Base-by-base conservation (phyloP, 1,140 invertebrate species). In the Phenacoccus solenopsis region DNA sequence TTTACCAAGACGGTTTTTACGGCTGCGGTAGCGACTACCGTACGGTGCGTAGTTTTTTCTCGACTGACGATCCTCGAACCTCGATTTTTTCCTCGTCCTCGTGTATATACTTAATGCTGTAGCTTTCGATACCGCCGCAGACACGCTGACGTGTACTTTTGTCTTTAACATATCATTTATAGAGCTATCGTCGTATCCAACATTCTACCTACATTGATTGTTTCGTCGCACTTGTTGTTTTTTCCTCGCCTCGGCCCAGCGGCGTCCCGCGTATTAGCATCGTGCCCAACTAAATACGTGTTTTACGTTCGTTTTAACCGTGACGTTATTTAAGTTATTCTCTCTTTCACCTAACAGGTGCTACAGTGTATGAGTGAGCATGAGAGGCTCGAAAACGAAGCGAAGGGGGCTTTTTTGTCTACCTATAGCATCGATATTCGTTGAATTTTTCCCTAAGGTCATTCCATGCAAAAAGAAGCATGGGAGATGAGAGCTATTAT, bases 81-180 rank as follows among this genome's bases (percentile, higher is more conserved):
- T 49, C 38, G 3, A 16, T 9, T 49, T 49, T n/a, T 9, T 16
- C 38, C 20, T 49, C 5, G 13, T 49, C 16, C 2, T 49, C 5
- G 38, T 49, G 12, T 49, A 9, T 49, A 9, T 49, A n/a, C n/a
- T n/a, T n/a, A n/a, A n/a, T n/a, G n/a, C 38, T 16, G 5, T 49
- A 49, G 3, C 38, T n/a, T 49, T n/a, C 5, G 16, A n/a, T n/a
- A 9, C 20, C 38, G 38, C 38, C 20, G 5, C 5, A 32, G 3
- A 49, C 38, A 49, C 38, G 38, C 38, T 49, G 38, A 49, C 38
- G 20, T 49, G 38, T 49, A 49, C 38, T 49, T 49, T 49, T 49
- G 38, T 49, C 38, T 49, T 49, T 49, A 49, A 49, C 38, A 49
- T 49, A 49, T 49, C 38, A 49, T 49, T 49, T 49, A 49, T 49